Percentiles rank a stretch among this genome's conserved stretches.
Evolutionary conservation across 2,888 invertebrate genomes (phyloP).

Genomic region (Prionchulus punctatus): DNA sequence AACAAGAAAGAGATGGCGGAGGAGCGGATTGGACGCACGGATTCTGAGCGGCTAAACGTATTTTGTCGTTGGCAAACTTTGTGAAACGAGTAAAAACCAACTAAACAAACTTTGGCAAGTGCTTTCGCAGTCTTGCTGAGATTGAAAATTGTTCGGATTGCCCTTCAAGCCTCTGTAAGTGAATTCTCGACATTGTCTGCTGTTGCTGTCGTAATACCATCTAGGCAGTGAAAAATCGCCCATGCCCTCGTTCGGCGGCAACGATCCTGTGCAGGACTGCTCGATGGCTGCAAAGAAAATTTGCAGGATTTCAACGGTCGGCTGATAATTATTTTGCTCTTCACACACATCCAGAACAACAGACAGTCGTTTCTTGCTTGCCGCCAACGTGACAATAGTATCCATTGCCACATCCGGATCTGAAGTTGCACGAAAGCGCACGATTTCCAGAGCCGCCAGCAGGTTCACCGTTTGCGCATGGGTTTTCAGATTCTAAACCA

Average conservation of each 20-base stretch:
- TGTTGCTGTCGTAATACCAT: constrained; percentile 19
- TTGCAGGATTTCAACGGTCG: too few relatives aligned
- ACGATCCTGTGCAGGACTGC: background rate
- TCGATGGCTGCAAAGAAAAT: too few relatives aligned
- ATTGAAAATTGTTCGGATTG: constrained; percentile 13
- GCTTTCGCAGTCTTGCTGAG: constrained; percentile 10
- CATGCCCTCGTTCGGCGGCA: background rate
- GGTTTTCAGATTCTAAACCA: constrained; percentile 13
- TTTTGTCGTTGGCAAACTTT: background rate
- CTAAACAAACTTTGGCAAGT: constrained; percentile 11
- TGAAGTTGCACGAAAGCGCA: constrained; percentile 4
- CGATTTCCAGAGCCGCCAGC: background rate
- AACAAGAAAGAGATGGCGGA: background rate
- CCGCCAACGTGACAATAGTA: constrained; percentile 13
- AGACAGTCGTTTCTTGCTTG: constrained; percentile 5
- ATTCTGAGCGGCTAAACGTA: constrained; percentile 14
- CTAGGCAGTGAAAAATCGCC: constrained; percentile 21
- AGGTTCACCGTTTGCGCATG: constrained; percentile 11
- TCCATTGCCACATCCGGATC: background rate
- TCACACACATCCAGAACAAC: constrained; percentile 13
- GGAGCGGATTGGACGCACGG: constrained; percentile 19
- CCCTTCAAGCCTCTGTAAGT: constrained; percentile 16
- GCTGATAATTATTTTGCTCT: too few relatives aligned
- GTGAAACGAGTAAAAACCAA: background rate
- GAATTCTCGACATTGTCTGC: constrained; percentile 17